These are phyloP conservation scores for Masnerella sp. DNA, from an alignment of 2,888 invertebrate genomes.

Conservation along the genomic window DNA sequence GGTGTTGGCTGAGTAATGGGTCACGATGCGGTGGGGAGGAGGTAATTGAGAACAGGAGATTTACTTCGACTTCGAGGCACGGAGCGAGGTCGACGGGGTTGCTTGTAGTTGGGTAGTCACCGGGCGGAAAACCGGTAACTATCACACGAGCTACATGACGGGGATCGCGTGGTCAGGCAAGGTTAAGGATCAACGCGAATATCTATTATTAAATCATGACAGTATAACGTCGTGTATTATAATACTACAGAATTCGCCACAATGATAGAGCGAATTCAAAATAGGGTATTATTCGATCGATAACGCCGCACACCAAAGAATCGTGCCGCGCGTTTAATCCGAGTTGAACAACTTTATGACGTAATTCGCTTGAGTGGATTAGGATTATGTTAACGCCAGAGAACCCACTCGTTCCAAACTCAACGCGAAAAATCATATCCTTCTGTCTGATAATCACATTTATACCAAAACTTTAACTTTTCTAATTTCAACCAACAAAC, in stretches of 20 bases:
- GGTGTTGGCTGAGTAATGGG: conserved; percentile 61
- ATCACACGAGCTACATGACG: conserved; percentile 54
- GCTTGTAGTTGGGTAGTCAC: conserved; percentile 55
- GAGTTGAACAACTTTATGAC: conserved; percentile 6
- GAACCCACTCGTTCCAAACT: too few species aligned
- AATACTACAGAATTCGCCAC: conserved; percentile 23
- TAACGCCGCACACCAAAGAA: conserved; percentile 15
- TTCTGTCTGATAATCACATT: too few species aligned
- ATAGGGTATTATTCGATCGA: conserved; percentile 31
- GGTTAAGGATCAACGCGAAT: conserved; percentile 52
- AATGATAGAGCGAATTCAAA: conserved; percentile 36
- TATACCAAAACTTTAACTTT: too few species aligned
- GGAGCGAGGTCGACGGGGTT: conserved; percentile 53
- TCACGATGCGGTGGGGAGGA: conserved; percentile 61
- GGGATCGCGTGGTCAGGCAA: conserved; percentile 54
- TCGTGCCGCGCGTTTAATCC: conserved; percentile 5
- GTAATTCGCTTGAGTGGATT: conserved; percentile 7
- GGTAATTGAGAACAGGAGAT: conserved; percentile 78
- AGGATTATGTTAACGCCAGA: background rate
- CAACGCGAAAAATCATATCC: too few species aligned
- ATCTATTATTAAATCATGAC: conserved; percentile 58
- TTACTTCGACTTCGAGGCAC: conserved; percentile 68
- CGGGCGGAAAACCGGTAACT: conserved; percentile 56
- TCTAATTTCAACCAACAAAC: too few species aligned
- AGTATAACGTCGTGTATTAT: conserved; percentile 40